A percentile compares a stretch with the other conserved stretches of the same genome.
Conservation (phyloP, 2,113 vertebrate genomes). For the Lipotes vexillifer region DNA sequence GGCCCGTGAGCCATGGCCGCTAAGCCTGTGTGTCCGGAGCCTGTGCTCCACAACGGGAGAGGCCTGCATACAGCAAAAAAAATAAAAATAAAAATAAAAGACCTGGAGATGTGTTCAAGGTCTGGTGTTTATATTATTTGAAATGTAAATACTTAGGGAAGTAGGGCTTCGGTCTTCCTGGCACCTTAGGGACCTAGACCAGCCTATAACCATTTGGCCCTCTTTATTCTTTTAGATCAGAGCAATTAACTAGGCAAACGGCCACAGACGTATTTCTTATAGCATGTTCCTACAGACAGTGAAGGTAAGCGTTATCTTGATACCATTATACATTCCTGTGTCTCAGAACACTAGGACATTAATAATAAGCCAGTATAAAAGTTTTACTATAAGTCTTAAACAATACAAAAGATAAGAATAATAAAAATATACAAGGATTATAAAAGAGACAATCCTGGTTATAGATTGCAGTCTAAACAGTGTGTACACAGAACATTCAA, state of each 20-base stretch:
- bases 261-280: background rate
- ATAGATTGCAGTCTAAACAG: background rate
- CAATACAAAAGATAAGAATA: background rate
- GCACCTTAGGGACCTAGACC: background rate
- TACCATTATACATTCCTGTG: background rate
- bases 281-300: background rate
- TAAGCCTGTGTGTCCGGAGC: too few species aligned
- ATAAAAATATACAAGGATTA: background rate
- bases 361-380: background rate
- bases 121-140: background rate
- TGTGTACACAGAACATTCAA: background rate
- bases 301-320: background rate
- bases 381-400: background rate
- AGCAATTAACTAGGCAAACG: background rate
- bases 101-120: background rate
- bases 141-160: background rate
- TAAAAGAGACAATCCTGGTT: background rate
- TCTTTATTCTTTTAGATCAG: background rate
- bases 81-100: too few species aligned
- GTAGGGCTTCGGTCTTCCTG: background rate
- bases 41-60: too few species aligned
- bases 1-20: too few species aligned
- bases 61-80: too few species aligned
- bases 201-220: background rate
- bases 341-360: background rate